Evolutionary conservation across 64 coral and sea anemone species (phyloP), one percentile per base, ranked within the genome.

Genomic region (Exaiptasia diaphana): DNA sequence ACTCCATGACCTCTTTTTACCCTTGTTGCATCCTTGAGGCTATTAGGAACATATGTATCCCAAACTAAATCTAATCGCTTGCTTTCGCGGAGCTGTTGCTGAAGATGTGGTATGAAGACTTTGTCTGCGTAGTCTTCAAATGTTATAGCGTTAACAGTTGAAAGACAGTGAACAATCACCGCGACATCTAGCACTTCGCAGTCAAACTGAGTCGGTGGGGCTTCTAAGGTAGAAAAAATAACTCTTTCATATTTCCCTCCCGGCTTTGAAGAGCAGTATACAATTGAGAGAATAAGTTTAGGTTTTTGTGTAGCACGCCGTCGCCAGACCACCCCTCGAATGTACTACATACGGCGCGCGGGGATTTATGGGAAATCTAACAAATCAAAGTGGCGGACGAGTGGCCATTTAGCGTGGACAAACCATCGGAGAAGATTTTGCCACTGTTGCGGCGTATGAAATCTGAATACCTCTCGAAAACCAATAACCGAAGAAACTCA

Each of bases 171-270:
- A 25, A 74, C 76, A 20, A 81, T 61, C 0, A 81, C 77, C 45
- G 76, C 65, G 3, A 75, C 77, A 89, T 87, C 76, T 45, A 87
- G n/a, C 25, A 87, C 29, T 59, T 63, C 52, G 41, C 86, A 80
- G 46, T 89, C 86, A 74, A 88, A 18, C 14, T 32, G 25, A 71
- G 49, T 54, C 1, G 85, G 64, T 41, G 52, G 35, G 36, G 7
- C 48, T 58, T 79, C 17, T 18, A 1, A 29, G 34, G 49, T 55
- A n/a, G 85, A 62, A n/a, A n/a, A n/a, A n/a, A n/a, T n/a, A n/a
- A n/a, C 71, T 86, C 83, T 37, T 50, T 75, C 83, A 84, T 73
- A 71, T 84, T 48, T 73, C 64, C 65, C 27, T 84, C 81, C 81
- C 41, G 50, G 68, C 67, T 84, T 73, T 84, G 50, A 35, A 84